These are phyloP conservation scores for Camptogramma bilineatum DNA, from an alignment of 2,888 invertebrate genomes.

Conservation along the genomic window DNA sequence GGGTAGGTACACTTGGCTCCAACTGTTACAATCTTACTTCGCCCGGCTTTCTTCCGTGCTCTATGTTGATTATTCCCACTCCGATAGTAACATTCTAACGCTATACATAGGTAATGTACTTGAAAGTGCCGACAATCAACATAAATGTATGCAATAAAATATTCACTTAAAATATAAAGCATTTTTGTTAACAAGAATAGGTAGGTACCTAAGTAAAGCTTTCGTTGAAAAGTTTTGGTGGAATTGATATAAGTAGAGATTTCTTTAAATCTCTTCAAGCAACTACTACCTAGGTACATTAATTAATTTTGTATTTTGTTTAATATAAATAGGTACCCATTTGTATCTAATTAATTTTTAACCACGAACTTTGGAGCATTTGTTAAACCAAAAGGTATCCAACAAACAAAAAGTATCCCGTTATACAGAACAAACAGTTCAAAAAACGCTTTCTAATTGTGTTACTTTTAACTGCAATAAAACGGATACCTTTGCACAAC, in stretches of 20 bases:
- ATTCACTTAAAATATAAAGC: neutral
- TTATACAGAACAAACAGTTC: too few species aligned
- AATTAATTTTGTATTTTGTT: too few species aligned
- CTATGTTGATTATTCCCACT: conserved; percentile 16
- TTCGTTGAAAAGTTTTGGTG: neutral
- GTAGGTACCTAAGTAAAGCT: neutral
- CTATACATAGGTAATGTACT: neutral
- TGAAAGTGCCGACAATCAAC: conserved; percentile 21
- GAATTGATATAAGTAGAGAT: neutral
- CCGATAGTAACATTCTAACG: conserved; percentile 5
- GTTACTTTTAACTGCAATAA: too few species aligned
- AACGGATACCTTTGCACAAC: neutral
- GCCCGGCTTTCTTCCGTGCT: neutral
- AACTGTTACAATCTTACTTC: neutral
- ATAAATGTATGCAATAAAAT: conserved; percentile 17
- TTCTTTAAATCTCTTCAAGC: neutral
- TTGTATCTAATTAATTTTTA: too few species aligned
- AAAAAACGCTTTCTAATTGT: too few species aligned
- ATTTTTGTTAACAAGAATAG: neutral
- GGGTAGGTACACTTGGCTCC: neutral
- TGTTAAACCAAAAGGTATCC: conserved; percentile 6
- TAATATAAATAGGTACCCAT: too few species aligned
- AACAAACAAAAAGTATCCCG: neutral
- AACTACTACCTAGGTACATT: too few species aligned
- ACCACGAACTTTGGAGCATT: neutral